A percentile compares a stretch with the other conserved stretches of the same genome.
These are phyloP conservation scores for Cistogaster globosa DNA, from an alignment of 2,888 invertebrate genomes.

Conservation along the genomic window DNA sequence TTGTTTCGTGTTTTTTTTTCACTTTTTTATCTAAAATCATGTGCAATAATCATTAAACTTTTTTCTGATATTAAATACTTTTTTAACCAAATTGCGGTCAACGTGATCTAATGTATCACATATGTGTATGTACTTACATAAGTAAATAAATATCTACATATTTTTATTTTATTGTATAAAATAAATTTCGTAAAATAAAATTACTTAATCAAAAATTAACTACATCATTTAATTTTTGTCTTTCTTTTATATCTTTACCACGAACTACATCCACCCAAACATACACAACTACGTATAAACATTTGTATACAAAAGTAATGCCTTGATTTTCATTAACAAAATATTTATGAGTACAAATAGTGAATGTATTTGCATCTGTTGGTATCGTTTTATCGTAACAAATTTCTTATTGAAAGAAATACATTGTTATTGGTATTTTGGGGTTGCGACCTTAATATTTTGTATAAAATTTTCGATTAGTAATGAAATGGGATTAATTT, in stretches of 20 bases:
- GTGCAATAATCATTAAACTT: conserved; percentile 55
- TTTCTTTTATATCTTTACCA: conserved; percentile 20
- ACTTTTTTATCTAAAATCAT: conserved; percentile 36
- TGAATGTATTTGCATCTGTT: not conserved
- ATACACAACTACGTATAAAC: too few species aligned
- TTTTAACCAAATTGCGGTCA: conserved; percentile 61
- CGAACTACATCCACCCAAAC: too few species aligned
- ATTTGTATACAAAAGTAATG: not conserved
- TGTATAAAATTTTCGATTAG: too few species aligned
- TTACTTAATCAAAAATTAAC: conserved; percentile 61
- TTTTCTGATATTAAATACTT: conserved; percentile 46
- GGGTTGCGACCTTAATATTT: too few species aligned
- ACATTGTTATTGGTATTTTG: too few species aligned
- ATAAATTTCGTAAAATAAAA: not conserved
- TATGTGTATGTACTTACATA: not conserved
- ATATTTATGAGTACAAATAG: conserved; percentile 1
- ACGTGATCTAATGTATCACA: conserved; percentile 53
- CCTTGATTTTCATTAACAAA: conserved; percentile 32
- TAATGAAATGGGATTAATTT: too few species aligned
- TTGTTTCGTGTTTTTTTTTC: conserved; percentile 8
- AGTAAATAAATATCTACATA: not conserved
- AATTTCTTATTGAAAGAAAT: too few species aligned
- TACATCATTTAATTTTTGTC: conserved; percentile 39
- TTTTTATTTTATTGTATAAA: not conserved
- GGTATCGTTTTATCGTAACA: too few species aligned